Evolutionary conservation across 2,888 invertebrate genomes (phyloP).

Genomic region (Meiosimyza platycephala): DNA sequence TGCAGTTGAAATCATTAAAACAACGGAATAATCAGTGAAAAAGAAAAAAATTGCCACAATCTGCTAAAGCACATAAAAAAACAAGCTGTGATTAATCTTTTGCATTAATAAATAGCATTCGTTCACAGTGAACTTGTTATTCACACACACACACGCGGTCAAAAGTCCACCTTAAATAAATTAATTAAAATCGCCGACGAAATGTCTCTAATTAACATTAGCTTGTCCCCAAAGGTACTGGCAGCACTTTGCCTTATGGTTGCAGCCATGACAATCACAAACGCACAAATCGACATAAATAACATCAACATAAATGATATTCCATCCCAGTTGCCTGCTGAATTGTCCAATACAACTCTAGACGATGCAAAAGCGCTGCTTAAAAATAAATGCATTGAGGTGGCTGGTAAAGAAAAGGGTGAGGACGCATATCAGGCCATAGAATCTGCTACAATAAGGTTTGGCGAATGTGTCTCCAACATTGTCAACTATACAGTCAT

Average conservation of each 20-base stretch:
- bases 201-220: no score
- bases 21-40: no score
- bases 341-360: slow-evolving; percentile 52
- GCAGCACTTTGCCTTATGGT: background rate
- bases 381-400: slow-evolving; percentile 75
- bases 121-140: no score
- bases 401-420: slow-evolving; percentile 69
- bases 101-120: no score
- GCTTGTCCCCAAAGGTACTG: slow-evolving; percentile 3
- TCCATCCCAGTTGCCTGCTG: slow-evolving; percentile 54
- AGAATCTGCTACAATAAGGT: slow-evolving; percentile 63
- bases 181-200: no score
- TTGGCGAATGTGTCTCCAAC: slow-evolving; percentile 71
- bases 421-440: slow-evolving; percentile 71
- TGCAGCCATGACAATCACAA: background rate
- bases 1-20: no score
- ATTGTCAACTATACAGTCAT: slow-evolving; percentile 73
- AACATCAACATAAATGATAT: slow-evolving; percentile 54
- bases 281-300: slow-evolving; percentile 45
- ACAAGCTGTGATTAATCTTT: no score
- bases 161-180: no score
- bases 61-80: no score
- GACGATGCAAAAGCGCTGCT: slow-evolving; percentile 70
- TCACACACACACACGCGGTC: no score
- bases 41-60: no score